These are phyloP conservation scores for Crotalus helleri DNA, from an alignment of 2,113 vertebrate species.

Conservation along the genomic window DNA sequence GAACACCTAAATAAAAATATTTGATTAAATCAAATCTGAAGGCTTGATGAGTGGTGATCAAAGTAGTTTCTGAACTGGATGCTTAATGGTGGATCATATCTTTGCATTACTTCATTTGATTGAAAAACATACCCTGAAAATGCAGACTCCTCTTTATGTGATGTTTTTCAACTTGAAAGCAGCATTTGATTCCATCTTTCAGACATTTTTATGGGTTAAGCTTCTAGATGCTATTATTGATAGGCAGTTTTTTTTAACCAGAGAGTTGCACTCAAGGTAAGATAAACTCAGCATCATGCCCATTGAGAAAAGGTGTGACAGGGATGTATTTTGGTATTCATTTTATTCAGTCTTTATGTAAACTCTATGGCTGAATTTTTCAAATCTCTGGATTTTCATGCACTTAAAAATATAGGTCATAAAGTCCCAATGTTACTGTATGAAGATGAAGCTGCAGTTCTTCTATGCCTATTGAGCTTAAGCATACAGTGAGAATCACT, in stretches of 20 bases:
- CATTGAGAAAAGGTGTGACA: not conserved
- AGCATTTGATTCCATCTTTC: not conserved
- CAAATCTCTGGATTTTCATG: not conserved
- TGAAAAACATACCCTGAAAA: not conserved
- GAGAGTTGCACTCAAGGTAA: not conserved
- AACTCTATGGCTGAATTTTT: not conserved
- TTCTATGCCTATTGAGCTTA: not conserved
- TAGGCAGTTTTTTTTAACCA: not conserved
- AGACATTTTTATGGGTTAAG: not conserved
- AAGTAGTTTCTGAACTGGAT: not conserved
- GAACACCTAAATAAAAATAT: not conserved
- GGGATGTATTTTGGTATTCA: not conserved
- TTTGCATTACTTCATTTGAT: not conserved
- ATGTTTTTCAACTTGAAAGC: not conserved
- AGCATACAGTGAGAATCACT: not conserved
- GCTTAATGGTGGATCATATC: not conserved
- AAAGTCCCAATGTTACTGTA: not conserved
- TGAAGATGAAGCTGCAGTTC: not conserved
- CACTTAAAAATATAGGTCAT: not conserved
- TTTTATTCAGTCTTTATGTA: not conserved
- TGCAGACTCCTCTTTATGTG: not conserved
- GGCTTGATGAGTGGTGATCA: not conserved
- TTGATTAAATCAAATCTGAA: not conserved
- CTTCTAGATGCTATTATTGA: not conserved
- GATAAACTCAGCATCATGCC: not conserved